phyloP scores from a whole-genome alignment of 2,888 invertebrate genomes.

The Notocelia uddmanniana region DNA sequence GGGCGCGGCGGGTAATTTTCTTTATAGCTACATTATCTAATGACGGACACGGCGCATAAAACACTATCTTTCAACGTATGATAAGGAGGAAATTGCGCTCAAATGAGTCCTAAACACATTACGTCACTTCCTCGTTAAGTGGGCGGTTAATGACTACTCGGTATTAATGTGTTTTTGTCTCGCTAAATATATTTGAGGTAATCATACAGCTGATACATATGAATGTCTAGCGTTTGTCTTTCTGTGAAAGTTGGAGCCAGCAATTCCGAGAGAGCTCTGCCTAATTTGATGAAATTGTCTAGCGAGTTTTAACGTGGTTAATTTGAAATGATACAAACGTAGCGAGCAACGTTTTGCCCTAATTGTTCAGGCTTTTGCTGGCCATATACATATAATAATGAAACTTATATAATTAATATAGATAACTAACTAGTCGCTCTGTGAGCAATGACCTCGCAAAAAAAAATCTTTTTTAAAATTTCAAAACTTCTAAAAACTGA shows the following conservation, averaged over 20 bases:
- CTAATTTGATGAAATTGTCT: slow-evolving; percentile 37
- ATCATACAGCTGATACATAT: slow-evolving; percentile 32
- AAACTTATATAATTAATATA: too few relatives aligned
- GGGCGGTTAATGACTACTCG: slow-evolving; percentile 27
- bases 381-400: too few relatives aligned
- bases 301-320: slow-evolving; percentile 12
- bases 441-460: too few relatives aligned
- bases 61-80: slow-evolving; percentile 44
- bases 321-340: background rate
- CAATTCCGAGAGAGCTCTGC: slow-evolving; percentile 34
- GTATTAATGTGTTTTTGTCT: slow-evolving; percentile 26
- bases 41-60: slow-evolving; percentile 43
- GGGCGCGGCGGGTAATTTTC: slow-evolving; percentile 38
- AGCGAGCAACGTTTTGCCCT: background rate
- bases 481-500: too few relatives aligned
- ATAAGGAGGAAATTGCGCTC: slow-evolving; percentile 42
- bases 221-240: slow-evolving; percentile 22
- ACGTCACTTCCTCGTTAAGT: slow-evolving; percentile 37
- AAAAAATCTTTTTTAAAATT: too few relatives aligned
- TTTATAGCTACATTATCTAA: slow-evolving; percentile 43
- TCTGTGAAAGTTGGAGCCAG: slow-evolving; percentile 35
- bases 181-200: slow-evolving; percentile 32
- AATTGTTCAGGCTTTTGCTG: background rate
- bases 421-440: too few relatives aligned
- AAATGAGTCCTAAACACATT: slow-evolving; percentile 39